Evolutionary conservation across 2,797 vertebrate species (phyloP).

Genomic region (Microctenopoma steveboyesi): DNA sequence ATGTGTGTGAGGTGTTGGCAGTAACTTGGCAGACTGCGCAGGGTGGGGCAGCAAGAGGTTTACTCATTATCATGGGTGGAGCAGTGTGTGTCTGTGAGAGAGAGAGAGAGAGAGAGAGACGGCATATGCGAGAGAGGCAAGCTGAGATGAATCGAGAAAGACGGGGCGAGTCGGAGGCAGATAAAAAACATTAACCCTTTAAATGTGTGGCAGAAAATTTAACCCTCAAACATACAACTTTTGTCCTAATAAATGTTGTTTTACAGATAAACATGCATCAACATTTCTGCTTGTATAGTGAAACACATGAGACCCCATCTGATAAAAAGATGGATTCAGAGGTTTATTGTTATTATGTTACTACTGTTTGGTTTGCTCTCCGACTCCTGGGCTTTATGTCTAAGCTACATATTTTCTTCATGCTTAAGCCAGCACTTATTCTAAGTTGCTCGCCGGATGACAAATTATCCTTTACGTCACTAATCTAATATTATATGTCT

Average conservation of each 20-base stretch:
- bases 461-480: not conserved
- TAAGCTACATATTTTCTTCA: too few species aligned
- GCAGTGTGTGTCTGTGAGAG: conserved; percentile 45
- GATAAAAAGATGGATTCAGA: not conserved
- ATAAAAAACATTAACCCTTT: conserved; percentile 37
- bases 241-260: not conserved
- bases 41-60: conserved; percentile 78
- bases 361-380: not conserved
- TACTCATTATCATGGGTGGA: conserved; percentile 80
- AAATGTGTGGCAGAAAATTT: conserved; percentile 9
- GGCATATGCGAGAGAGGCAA: conserved; percentile 28
- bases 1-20: conserved; percentile 72
- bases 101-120: conserved; percentile 28
- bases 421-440: not conserved
- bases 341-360: not conserved
- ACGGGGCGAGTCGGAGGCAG: conserved; percentile 21
- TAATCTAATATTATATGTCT: not conserved
- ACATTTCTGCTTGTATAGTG: not conserved
- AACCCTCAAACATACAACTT: not conserved
- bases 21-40: conserved; percentile 72
- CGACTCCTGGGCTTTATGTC: not conserved
- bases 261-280: not conserved
- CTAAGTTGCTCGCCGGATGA: not conserved
- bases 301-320: not conserved
- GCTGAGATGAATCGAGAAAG: conserved; percentile 33